Base-by-base conservation (phyloP, 2,797 vertebrate species). In the Poecile montanus region DNA sequence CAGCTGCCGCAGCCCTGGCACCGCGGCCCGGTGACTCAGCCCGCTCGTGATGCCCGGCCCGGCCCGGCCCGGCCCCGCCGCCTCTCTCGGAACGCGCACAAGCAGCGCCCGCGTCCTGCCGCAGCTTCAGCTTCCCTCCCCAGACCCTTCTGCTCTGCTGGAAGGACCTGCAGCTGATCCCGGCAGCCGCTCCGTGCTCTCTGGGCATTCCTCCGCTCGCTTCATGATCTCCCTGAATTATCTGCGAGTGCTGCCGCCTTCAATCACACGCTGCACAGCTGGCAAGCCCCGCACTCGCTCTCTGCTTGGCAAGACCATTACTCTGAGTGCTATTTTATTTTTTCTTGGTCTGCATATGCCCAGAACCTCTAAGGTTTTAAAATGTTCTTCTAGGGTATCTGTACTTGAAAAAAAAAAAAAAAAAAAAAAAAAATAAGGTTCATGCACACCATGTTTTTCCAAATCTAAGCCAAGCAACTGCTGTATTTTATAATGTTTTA, bases 21-120 rank as follows among this genome's bases (percentile, higher is more conserved):
- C 11, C 7, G 0, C 2, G 7, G 15, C 16, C 2, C 22, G 38
- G 13, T 9, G 11, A 29, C 30, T 47, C 25, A 60, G 38, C 40
- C n/a, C 36, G 2, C 45, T 1, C 23, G 17, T 6, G 72, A 9
- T 60, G 60, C 4, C 9, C 22, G 30, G 65, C 81, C 65, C 61
- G 9, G 79, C 27, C 27, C 11, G 61, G 79, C 27, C 27, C 11
- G 61, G 71, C 27, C 11, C 83, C 47, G 57, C 54, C 54, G 57
- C 54, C 42, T 2, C 76, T 21, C 83, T 4, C 56, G 2, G 5
- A 44, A 29, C 54, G 6, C 36, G 38, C 15, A 2, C 16, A 25
- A 53, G 85, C 58, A 30, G 36, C 47, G 36, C 21, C 65, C 50
- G 16, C 13, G 0, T 26, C 10, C 42, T 13, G 27, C 3, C 10